phyloP scores from a whole-genome alignment of 2,113 vertebrate species.

The Trogon surrucura region DNA sequence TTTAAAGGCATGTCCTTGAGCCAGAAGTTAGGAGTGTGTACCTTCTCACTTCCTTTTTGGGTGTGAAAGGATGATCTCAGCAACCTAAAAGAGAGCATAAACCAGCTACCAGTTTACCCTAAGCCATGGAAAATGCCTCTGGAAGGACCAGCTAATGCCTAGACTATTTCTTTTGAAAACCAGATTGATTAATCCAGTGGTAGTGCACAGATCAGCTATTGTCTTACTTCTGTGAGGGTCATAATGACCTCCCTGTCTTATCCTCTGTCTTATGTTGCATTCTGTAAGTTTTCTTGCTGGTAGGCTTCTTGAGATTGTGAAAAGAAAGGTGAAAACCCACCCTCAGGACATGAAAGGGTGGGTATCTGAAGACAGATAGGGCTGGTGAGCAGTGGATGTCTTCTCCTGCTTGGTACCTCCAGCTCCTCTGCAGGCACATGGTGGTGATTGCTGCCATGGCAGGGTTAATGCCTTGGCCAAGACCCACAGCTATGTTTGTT shows the following conservation, averaged over 20 bases:
- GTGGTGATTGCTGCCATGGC: not conserved
- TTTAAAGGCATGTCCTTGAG: not conserved
- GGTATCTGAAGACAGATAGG: not conserved
- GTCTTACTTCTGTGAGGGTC: not conserved
- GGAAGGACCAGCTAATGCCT: not conserved
- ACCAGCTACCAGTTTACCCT: not conserved
- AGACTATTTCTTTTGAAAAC: not conserved
- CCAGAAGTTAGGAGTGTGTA: not conserved
- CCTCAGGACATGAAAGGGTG: not conserved
- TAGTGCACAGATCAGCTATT: not conserved
- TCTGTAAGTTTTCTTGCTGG: not conserved
- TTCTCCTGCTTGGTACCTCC: not conserved
- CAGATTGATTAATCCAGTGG: not conserved
- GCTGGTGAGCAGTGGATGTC: fast-evolving
- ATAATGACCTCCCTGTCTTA: not conserved
- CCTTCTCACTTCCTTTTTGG: not conserved
- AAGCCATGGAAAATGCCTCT: not conserved
- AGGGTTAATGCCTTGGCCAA: not conserved
- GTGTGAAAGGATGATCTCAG: not conserved
- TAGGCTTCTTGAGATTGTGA: not conserved
- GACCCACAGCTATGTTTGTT: not conserved
- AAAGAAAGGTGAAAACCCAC: not conserved
- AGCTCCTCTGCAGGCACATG: not conserved
- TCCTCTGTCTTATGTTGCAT: not conserved
- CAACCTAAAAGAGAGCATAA: not conserved